Evolutionary conservation across 2,797 vertebrate genomes (phyloP), one percentile per base, ranked within the genome.

Genomic region (Neomorphus geoffroyi): DNA sequence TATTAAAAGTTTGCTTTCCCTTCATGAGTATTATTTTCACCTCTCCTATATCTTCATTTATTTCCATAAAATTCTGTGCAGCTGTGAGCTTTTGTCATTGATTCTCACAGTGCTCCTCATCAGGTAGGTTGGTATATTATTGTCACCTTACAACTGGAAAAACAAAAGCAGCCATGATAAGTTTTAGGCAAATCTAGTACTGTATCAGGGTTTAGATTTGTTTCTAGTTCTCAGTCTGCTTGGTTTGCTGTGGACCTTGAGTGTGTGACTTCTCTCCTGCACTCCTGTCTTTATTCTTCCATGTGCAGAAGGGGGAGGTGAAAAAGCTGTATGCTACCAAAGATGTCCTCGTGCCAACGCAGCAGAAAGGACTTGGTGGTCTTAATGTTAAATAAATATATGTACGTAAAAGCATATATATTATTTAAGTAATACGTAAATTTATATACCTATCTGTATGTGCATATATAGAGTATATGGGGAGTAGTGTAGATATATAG

Each of bases 1-100:
- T 78, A 70, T 60, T 56, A 64, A 74, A 93, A 39, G 35, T 82
- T 92, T 95, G 30, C 30, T 92, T 94, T 93, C 80, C 66, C 51
- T 75, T 81, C 32, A 41, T 82, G 46, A 87, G 32, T 83, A 35
- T 73, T 80, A 64, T 73, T 89, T 91, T 90, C 45, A 60, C 28
- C 88, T 33, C 39, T 85, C 58, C 61, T 58, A 65, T 73, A 83
- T 91, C 43, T 84, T 77, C 39, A 54, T 92, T 91, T 92, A 74
- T 72, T 90, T 92, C 70, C 37, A 37, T 86, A 89, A 95, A 92
- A 92, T 48, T 70, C 18, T 4, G 1, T 28, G 18, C 41, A 90
- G 54, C 51, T 80, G 45, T 74, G 51, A 92, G 32, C 64, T 91
- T 79, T 65, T 94, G 45, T 86, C 77, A 75, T 41, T 92, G 71